Evolutionary conservation across 2,797 vertebrate species (phyloP), one percentile per base, ranked within the genome.

Genomic region (Eurystomus glaucurus): DNA sequence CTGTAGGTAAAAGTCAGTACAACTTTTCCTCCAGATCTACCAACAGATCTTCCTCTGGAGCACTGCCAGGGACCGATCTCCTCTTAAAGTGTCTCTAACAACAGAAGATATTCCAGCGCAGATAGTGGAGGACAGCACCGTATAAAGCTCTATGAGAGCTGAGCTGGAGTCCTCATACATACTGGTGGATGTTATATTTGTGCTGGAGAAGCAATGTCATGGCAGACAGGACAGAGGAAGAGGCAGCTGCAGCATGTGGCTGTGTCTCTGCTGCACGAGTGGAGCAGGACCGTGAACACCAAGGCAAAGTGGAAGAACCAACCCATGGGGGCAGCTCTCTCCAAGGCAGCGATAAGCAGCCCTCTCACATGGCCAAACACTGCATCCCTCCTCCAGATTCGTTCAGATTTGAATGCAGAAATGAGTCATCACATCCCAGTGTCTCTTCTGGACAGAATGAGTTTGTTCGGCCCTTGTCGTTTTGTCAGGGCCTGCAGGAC

Each of bases 391-490:
- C 31, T 29, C 2, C 0, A 37, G 14, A 54, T 54, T 22, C 4
- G 5, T 39, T 60, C 64, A 17, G 23, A 35, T 55, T 26, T n/a
- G 31, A 66, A 43, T 17, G 35, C 68, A 57, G 57, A 55, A 50
- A 5, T 13, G 20, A 61, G 22, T 48, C 50, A 66, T 31, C 35
- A 54, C 1, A 5, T 31, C 37, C 74, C 68, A 55, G 2, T 0
- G 0, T 37, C 74, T 74, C 13, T 15, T 35, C 18, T 43, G 48
- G 54, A n/a, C 18, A 62, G 31, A 50, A 55, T 10, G 12, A 45
- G 23, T 35, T 31, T 28, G 14, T 11, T 14, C 39, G 35, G 29
- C 33, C 33, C 12, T 66, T 1, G 2, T 2, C 1, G 1, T 52
- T 65, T 71, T 37, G 25, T 45, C n/a, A 41, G 48, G n/a, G 48